phyloP scores from a whole-genome alignment of 53 echinoderm and acorn worm species.

The Mesocentrotus franciscanus region DNA sequence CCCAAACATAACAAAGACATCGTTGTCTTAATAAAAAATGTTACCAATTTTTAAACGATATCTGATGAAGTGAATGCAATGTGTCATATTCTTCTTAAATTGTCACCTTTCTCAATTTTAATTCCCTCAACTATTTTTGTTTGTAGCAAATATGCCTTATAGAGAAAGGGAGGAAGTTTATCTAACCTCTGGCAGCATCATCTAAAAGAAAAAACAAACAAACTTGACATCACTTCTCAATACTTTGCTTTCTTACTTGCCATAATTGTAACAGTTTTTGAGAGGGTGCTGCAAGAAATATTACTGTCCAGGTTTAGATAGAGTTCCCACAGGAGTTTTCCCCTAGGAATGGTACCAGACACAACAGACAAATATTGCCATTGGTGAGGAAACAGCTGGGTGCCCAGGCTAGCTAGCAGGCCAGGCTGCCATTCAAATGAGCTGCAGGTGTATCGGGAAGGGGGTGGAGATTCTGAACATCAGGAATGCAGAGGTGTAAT shows the following conservation, averaged over 20 bases:
- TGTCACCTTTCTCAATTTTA: background rate
- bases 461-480: background rate
- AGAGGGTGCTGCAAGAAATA: slow-evolving; percentile 35
- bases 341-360: slow-evolving; percentile 49
- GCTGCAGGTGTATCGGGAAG: slow-evolving; percentile 10
- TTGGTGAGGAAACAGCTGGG: slow-evolving; percentile 62
- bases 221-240: background rate
- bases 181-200: background rate
- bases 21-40: background rate
- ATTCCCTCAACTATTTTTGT: background rate
- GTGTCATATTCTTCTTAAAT: background rate
- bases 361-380: slow-evolving; percentile 66
- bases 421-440: slow-evolving; percentile 60
- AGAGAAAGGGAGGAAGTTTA: slow-evolving; percentile 25
- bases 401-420: slow-evolving; percentile 43
- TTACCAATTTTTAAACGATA: background rate
- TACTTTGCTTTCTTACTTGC: background rate
- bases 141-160: slow-evolving; percentile 23
- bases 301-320: slow-evolving; percentile 39
- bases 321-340: slow-evolving; percentile 53
- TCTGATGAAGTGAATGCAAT: background rate
- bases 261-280: background rate
- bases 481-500: background rate
- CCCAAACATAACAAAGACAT: background rate
- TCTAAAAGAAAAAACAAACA: background rate